Conservation (phyloP, 2,888 invertebrate species). For the Drosophila leonis region DNA sequence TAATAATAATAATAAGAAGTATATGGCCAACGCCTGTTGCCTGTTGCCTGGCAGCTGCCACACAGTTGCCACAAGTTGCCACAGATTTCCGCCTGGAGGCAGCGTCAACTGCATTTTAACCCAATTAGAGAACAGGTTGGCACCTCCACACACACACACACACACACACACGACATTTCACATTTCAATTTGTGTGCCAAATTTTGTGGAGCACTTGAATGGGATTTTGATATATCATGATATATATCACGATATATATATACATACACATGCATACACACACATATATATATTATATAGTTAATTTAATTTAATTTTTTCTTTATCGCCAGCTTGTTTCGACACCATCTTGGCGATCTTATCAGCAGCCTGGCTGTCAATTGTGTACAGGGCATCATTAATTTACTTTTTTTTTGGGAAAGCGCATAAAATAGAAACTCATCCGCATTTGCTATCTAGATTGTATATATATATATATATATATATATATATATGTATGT, state of each 20-base stretch:
- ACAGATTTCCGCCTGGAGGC: slow-evolving; percentile 77
- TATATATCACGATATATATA: not conserved
- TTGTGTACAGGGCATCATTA: slow-evolving; percentile 60
- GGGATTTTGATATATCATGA: not conserved
- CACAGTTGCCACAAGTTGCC: slow-evolving; percentile 43
- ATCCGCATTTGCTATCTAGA: slow-evolving; percentile 50
- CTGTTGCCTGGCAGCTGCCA: slow-evolving; percentile 48
- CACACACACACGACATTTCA: slow-evolving; percentile 51
- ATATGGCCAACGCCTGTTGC: slow-evolving; percentile 74
- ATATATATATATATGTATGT: too few species aligned
- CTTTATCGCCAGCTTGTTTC: slow-evolving; percentile 48
- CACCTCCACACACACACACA: slow-evolving; percentile 57
- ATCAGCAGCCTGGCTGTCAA: slow-evolving; percentile 57
- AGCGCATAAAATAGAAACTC: slow-evolving; percentile 65
- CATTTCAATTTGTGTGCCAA: slow-evolving; percentile 68
- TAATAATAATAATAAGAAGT: not conserved
- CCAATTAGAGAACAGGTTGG: slow-evolving; percentile 81
- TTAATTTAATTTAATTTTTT: slow-evolving; percentile 3
- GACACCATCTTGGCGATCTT: slow-evolving; percentile 62
- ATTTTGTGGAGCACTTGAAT: slow-evolving; percentile 63
- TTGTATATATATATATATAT: too few species aligned
- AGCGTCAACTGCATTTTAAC: slow-evolving; percentile 75
- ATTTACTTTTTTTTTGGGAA: slow-evolving; percentile 52
- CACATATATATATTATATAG: not conserved
- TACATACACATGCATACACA: slow-evolving; percentile 2